Evolutionary conservation across 2,797 vertebrate genomes (phyloP).

Genomic region (Eleutherodactylus coqui): DNA sequence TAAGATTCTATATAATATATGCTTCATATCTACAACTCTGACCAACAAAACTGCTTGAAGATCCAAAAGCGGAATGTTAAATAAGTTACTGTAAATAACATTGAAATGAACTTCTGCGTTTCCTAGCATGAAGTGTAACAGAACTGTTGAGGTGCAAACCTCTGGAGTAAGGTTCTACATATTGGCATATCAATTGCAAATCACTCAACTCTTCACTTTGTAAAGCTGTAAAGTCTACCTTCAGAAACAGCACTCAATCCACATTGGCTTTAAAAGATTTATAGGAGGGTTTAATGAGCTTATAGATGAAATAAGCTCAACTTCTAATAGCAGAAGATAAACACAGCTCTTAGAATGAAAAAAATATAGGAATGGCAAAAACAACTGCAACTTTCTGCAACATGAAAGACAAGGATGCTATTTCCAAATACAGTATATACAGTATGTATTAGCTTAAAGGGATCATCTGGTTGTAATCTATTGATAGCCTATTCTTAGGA

Average conservation of each 20-base stretch:
- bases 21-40: too few species aligned
- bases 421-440: too few species aligned
- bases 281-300: not conserved
- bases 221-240: not conserved
- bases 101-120: too few species aligned
- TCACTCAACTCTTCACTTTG: not conserved
- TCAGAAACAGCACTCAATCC: not conserved
- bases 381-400: not conserved
- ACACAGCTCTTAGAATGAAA: not conserved
- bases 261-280: conserved; percentile 17
- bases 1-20: too few species aligned
- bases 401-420: not conserved
- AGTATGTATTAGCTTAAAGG: too few species aligned
- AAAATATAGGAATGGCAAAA: not conserved
- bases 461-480: too few species aligned
- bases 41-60: too few species aligned
- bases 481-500: too few species aligned
- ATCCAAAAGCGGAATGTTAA: not conserved
- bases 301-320: not conserved
- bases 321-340: not conserved
- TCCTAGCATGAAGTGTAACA: not conserved
- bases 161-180: not conserved
- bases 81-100: not conserved
- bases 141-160: not conserved
- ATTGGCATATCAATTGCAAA: not conserved